phyloP scores from a whole-genome alignment of 2,113 vertebrate genomes.

The Coryphaenoides rupestris region DNA sequence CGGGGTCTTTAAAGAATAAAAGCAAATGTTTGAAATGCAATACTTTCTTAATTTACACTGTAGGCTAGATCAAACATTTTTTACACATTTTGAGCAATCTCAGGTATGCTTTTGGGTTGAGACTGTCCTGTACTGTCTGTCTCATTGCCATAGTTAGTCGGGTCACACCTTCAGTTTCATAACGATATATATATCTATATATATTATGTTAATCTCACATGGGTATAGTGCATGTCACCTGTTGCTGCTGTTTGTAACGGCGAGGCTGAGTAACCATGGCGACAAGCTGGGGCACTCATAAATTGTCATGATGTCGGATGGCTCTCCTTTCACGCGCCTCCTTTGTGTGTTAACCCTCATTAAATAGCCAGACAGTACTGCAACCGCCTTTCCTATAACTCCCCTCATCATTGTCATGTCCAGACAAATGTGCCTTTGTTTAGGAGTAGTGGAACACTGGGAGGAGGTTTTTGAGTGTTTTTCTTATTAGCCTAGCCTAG shows the following conservation, averaged over 20 bases:
- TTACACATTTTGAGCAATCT: neutral
- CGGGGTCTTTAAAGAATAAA: too few species aligned
- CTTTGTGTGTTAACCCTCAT: neutral
- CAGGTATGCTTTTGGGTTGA: neutral
- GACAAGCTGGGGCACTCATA: neutral
- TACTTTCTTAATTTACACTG: too few species aligned
- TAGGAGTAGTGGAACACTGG: neutral
- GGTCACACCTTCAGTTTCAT: neutral
- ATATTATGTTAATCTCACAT: neutral
- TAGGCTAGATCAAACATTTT: too few species aligned
- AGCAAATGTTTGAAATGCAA: too few species aligned
- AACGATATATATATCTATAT: too few species aligned
- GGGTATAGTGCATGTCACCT: neutral
- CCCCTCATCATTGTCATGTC: neutral
- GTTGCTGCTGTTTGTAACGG: neutral
- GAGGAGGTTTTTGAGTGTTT: constrained; percentile 20
- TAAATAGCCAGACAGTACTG: constrained; percentile 4
- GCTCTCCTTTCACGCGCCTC: constrained; percentile 3
- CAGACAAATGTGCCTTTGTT: constrained; percentile 6
- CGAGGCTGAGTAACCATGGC: neutral
- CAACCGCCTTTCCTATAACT: neutral
- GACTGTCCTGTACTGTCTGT: neutral
- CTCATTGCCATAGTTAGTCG: neutral
- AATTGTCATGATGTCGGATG: neutral
- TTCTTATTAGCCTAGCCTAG: constrained; percentile 50